Evolutionary conservation across 2,113 vertebrate genomes (phyloP).

Genomic region (Eclectus roratus): DNA sequence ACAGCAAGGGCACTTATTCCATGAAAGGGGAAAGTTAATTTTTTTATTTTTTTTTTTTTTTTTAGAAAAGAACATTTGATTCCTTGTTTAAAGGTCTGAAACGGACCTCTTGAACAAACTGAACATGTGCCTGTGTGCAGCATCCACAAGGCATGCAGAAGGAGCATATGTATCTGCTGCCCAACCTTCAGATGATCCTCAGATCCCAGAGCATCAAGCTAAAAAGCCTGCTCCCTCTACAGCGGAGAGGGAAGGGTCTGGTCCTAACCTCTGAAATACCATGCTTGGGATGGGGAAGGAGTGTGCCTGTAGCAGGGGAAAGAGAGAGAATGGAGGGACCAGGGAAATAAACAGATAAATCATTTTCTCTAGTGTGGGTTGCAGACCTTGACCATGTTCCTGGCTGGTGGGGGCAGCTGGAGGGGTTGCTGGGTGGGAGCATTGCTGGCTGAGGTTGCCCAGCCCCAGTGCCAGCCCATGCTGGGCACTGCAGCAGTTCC

Average conservation of each 20-base stretch:
- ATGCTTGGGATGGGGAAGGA: not conserved
- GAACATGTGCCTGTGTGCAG: not conserved
- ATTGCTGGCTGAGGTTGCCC: fast-evolving
- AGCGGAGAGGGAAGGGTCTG: not conserved
- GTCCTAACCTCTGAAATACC: not conserved
- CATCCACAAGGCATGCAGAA: not conserved
- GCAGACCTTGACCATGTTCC: fast-evolving
- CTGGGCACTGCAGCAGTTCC: not conserved
- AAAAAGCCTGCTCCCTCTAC: not conserved
- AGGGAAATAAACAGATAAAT: not conserved
- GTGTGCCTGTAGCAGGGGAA: not conserved
- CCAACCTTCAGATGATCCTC: not conserved
- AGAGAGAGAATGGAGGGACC: not conserved
- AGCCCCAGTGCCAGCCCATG: not conserved
- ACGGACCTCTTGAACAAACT: not conserved
- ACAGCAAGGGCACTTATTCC: not conserved
- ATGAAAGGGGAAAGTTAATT: not conserved
- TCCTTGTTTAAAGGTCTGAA: not conserved
- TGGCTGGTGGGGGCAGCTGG: not conserved
- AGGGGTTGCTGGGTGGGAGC: not conserved
- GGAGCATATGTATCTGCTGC: not conserved
- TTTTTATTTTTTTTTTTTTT: not conserved
- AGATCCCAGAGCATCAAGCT: not conserved
- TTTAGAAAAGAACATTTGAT: not conserved
- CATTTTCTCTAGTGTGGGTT: not conserved